Percentiles rank a stretch among this genome's conserved stretches.
Evolutionary conservation across 2,797 vertebrate species (phyloP).

Genomic region (Enteromius anoplus): DNA sequence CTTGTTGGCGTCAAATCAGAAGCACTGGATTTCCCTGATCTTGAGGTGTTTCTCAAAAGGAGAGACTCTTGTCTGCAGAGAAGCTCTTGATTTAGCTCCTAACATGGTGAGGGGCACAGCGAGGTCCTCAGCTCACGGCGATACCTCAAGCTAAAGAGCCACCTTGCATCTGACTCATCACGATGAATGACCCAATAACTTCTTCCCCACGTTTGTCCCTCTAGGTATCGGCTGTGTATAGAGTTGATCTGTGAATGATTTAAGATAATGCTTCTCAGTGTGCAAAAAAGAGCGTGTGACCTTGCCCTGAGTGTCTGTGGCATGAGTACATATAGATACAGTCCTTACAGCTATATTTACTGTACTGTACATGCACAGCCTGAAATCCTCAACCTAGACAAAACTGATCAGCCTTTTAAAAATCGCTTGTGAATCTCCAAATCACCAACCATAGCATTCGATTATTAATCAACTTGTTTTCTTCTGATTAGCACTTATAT

Average conservation of each 20-base stretch:
- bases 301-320: slow-evolving; percentile 42
- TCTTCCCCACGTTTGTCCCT: slow-evolving; percentile 3
- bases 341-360: slow-evolving; percentile 9
- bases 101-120: slow-evolving; percentile 9
- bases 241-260: slow-evolving; percentile 34
- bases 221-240: slow-evolving; percentile 24
- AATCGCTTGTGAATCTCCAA: neutral
- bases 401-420: neutral
- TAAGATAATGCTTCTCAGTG: neutral
- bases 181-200: slow-evolving; percentile 40
- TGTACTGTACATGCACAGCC: neutral
- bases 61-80: slow-evolving; percentile 8
- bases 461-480: neutral
- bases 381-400: neutral
- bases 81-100: slow-evolving; percentile 25
- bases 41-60: neutral
- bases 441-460: neutral
- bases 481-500: neutral
- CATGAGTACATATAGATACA: slow-evolving; percentile 15
- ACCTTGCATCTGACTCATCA: slow-evolving; percentile 43
- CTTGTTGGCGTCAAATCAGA: neutral
- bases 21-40: neutral
- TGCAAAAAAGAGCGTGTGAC: neutral
- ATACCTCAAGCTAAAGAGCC: slow-evolving; percentile 42
- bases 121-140: slow-evolving; percentile 3